phyloP scores from a whole-genome alignment of 2,888 invertebrate genomes.

The Tipula helvola region DNA sequence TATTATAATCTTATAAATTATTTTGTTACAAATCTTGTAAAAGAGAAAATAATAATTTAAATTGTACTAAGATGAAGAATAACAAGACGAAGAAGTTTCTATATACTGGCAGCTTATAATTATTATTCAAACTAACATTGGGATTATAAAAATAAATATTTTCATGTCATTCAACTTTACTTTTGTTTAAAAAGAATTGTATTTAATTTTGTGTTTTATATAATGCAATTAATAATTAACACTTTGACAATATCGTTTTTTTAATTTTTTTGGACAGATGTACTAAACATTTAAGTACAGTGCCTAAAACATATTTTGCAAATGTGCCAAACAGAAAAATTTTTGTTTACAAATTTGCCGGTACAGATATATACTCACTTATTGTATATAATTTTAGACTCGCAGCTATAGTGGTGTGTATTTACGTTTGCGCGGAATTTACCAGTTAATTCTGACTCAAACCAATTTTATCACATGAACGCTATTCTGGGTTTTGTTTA shows the following conservation, averaged over 20 bases:
- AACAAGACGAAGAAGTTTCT: not conserved
- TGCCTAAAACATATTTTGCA: not conserved
- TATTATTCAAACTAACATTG: not conserved
- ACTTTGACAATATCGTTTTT: not conserved
- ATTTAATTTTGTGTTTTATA: not conserved
- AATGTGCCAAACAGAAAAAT: not conserved
- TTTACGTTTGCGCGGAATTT: not conserved
- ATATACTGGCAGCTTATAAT: not conserved
- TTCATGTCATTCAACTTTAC: not conserved
- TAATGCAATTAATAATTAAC: not conserved
- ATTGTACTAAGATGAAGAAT: not conserved
- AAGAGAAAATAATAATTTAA: not conserved
- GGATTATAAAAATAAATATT: not conserved
- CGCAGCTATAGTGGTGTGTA: not conserved
- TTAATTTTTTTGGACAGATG: not conserved
- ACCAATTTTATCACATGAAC: not conserved
- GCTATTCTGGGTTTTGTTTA: not conserved
- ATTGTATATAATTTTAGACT: not conserved
- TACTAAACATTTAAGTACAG: not conserved
- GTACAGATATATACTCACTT: not conserved
- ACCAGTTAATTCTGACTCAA: not conserved
- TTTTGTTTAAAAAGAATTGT: not conserved
- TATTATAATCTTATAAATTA: not conserved
- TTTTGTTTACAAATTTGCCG: not conserved
- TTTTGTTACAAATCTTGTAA: not conserved